Conservation (phyloP, 37 sponge, comb jelly and placozoan species). For the Dysidea cf. avara region DNA sequence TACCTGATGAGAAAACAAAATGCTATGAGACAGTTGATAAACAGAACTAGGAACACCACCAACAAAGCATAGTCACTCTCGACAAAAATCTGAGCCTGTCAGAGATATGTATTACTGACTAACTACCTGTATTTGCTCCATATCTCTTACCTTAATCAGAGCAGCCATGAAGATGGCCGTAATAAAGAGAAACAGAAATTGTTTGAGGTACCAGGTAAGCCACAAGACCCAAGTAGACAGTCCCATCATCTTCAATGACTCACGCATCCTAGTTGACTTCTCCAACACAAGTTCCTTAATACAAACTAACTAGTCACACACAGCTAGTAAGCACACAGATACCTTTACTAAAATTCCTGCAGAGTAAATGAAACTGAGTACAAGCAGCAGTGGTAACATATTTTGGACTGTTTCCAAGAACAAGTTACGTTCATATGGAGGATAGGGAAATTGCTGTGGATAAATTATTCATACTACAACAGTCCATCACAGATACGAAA, state of each 20-base stretch:
- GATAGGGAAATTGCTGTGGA: slow-evolving; percentile 84
- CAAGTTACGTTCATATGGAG: slow-evolving; percentile 49
- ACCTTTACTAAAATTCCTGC: slow-evolving; percentile 67
- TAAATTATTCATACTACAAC: background rate
- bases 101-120: too few species aligned
- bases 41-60: slow-evolving; percentile 47
- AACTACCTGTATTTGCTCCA: background rate
- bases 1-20: slow-evolving; percentile 75
- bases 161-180: slow-evolving; percentile 59
- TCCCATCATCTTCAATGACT: slow-evolving; percentile 99
- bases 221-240: slow-evolving; percentile 72
- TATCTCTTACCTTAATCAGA: slow-evolving; percentile 62
- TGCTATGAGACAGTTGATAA: slow-evolving; percentile 47
- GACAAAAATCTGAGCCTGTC: slow-evolving; percentile 19
- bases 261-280: slow-evolving; percentile 77
- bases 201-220: too few species aligned
- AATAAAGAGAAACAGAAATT: slow-evolving; percentile 79
- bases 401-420: slow-evolving; percentile 52
- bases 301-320: too few species aligned
- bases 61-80: slow-evolving; percentile 50
- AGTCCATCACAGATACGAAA: too few species aligned
- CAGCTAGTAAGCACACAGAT: too few species aligned
- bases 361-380: too few species aligned
- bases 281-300: slow-evolving; percentile 85
- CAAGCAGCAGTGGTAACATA: slow-evolving; percentile 76